Percentiles rank a stretch among this genome's conserved stretches.
Conservation (phyloP, 2,888 invertebrate species). For the Ormyrus rosae region DNA sequence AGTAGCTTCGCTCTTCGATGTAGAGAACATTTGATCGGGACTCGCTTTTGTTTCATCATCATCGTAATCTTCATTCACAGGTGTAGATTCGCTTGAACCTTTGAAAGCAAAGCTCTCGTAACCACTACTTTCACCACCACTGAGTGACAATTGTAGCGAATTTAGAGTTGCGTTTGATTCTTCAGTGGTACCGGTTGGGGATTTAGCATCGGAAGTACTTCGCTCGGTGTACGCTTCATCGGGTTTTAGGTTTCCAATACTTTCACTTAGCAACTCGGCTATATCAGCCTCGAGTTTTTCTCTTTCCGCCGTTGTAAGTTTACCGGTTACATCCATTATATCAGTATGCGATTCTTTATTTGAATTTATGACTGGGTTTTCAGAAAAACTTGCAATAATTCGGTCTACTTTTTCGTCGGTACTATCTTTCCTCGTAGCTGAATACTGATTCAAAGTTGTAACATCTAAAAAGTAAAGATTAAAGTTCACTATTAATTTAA, state of each 20-base stretch:
- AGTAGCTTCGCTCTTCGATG: conserved; percentile 53
- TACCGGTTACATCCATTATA: conserved; percentile 62
- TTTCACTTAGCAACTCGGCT: conserved; percentile 70
- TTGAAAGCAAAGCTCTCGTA: conserved; percentile 82
- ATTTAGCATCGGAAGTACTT: conserved; percentile 22
- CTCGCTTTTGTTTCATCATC: conserved; percentile 59
- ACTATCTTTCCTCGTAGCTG: conserved; percentile 23
- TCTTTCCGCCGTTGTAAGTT: conserved; percentile 68
- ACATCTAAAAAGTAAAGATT: neutral
- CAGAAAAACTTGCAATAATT: conserved; percentile 40
- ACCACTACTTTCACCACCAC: conserved; percentile 86
- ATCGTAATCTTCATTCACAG: conserved; percentile 71
- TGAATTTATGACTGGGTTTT: neutral
- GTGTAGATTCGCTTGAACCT: conserved; percentile 76
- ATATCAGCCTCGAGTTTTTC: conserved; percentile 71
- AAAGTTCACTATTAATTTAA: neutral
- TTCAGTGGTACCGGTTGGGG: conserved; percentile 62
- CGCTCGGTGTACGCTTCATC: neutral
- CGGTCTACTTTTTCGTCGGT: conserved; percentile 47
- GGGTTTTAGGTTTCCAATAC: conserved; percentile 55
- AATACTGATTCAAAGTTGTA: neutral
- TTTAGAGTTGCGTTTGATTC: conserved; percentile 74
- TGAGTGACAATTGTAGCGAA: conserved; percentile 79
- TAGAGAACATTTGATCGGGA: neutral
- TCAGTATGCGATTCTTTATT: conserved; percentile 1